Conservation (phyloP, 2,113 vertebrate genomes). For the Gallinago undulata region DNA sequence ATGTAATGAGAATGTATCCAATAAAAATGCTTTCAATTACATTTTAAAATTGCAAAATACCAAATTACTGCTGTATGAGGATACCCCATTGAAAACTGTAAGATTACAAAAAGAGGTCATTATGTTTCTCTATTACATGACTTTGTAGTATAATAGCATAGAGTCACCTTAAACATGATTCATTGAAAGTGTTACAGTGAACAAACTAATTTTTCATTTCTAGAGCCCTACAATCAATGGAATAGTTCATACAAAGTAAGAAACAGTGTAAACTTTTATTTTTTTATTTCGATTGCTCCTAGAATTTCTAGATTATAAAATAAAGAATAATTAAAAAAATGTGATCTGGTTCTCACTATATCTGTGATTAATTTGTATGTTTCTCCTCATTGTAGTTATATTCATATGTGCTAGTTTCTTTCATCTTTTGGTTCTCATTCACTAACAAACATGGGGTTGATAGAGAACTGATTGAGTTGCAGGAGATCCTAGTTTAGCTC, state of each 20-base stretch:
- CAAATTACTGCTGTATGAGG: slow-evolving; percentile 32
- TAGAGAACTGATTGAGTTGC: neutral
- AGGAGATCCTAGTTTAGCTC: neutral
- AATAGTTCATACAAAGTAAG: neutral
- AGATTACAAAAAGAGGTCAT: slow-evolving; percentile 31
- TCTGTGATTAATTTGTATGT: neutral
- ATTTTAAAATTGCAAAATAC: slow-evolving; percentile 51
- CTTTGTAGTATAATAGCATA: slow-evolving; percentile 20
- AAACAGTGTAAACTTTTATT: neutral
- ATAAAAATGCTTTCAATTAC: slow-evolving; percentile 48
- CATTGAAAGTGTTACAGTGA: neutral
- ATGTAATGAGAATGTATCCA: slow-evolving; percentile 30
- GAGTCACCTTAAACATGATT: slow-evolving; percentile 27
- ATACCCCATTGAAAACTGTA: neutral
- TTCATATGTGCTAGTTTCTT: neutral
- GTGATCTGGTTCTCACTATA: neutral
- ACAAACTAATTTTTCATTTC: slow-evolving; percentile 22
- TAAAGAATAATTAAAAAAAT: neutral
- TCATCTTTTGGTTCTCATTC: neutral
- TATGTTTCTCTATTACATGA: slow-evolving; percentile 4
- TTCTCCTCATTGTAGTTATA: neutral
- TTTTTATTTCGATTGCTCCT: neutral
- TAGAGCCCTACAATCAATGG: neutral
- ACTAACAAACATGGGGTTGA: neutral
- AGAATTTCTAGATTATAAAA: neutral